Percentiles rank a stretch among this genome's conserved stretches.
Evolutionary conservation across 2,888 invertebrate genomes (phyloP).

Genomic region (Hyposoter dolosus): DNA sequence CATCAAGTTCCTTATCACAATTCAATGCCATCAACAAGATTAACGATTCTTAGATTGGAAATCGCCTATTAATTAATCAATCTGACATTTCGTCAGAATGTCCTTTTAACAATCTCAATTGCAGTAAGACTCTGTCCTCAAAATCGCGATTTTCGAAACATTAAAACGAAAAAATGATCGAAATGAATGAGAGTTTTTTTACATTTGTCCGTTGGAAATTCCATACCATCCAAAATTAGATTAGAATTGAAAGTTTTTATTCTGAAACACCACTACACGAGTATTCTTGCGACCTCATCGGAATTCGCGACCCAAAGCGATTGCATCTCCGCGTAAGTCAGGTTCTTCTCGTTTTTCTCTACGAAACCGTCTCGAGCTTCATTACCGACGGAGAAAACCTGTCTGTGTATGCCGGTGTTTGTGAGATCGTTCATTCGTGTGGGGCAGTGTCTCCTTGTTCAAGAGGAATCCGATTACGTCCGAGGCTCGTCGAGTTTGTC

Average conservation of each 20-base stretch:
- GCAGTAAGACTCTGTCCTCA: background rate
- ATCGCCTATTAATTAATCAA: background rate
- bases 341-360: constrained; percentile 1
- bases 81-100: background rate
- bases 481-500: constrained; percentile 41
- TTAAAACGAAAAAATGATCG: background rate
- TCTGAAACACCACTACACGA: background rate
- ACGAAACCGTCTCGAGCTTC: constrained; percentile 16
- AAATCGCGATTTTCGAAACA: background rate
- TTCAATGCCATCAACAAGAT: background rate
- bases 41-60: background rate
- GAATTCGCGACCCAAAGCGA: background rate
- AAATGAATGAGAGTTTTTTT: background rate
- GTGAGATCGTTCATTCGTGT: constrained; percentile 26
- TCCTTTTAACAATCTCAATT: background rate
- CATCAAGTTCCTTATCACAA: background rate
- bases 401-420: background rate
- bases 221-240: background rate
- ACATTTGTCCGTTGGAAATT: background rate
- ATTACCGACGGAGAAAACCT: constrained; percentile 49
- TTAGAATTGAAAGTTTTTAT: background rate
- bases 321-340: constrained; percentile 2
- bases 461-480: constrained; percentile 65
- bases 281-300: constrained; percentile 17
- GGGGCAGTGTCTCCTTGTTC: constrained; percentile 31